Percentiles rank a stretch among this genome's conserved stretches.
Evolutionary conservation across 2,888 invertebrate genomes (phyloP).

Genomic region (Phrixothrix hirtus): DNA sequence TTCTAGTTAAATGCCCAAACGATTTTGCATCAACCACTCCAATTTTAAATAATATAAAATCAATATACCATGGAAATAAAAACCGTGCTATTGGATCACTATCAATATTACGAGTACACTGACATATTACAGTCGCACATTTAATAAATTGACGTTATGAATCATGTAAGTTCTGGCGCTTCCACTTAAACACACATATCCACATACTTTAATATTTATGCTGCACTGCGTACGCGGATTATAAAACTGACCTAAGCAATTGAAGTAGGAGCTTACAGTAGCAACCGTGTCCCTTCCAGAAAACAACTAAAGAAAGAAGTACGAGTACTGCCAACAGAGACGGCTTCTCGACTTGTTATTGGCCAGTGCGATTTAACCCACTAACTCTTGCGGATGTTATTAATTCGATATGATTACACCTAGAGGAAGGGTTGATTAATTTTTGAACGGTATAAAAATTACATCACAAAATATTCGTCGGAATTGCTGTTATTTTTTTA

Average conservation of each 20-base stretch:
- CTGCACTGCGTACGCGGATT: background rate
- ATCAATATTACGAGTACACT: too few species aligned
- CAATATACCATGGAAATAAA: background rate
- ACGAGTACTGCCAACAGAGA: conserved; percentile 4
- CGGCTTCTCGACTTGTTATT: conserved; percentile 1
- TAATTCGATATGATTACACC: conserved; percentile 18
- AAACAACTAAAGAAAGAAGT: conserved; percentile 11
- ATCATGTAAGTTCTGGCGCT: background rate
- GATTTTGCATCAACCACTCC: too few species aligned
- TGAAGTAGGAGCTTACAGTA: conserved; percentile 8
- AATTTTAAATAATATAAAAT: too few species aligned
- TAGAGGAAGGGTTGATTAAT: background rate
- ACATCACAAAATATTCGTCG: too few species aligned
- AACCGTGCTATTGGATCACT: background rate
- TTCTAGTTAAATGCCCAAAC: too few species aligned
- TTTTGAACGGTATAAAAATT: background rate
- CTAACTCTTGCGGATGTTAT: conserved; percentile 19
- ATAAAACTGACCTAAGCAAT: conserved; percentile 9
- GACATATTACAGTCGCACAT: background rate
- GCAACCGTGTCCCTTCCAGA: conserved; percentile 12
- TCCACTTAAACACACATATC: background rate
- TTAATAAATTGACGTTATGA: background rate
- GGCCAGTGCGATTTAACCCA: conserved; percentile 9
- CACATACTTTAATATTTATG: background rate
- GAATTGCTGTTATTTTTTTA: too few species aligned